Evolutionary conservation across 1,140 invertebrate genomes (phyloP).

Genomic region (Pissodes strobi): DNA sequence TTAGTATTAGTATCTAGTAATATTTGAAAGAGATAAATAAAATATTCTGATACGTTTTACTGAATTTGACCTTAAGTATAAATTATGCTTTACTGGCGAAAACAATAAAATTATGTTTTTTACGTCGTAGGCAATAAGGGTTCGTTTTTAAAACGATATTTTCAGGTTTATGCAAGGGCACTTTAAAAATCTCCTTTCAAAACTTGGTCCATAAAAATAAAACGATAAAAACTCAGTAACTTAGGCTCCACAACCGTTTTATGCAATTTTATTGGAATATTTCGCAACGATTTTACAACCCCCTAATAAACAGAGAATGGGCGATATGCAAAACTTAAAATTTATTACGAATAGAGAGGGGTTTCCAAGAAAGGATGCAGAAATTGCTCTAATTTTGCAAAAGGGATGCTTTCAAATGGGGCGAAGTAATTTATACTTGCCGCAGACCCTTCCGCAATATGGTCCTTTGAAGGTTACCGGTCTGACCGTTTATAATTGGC

Average conservation of each 20-base stretch:
- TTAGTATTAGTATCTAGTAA: no score
- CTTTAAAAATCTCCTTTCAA: no score
- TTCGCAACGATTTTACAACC: not conserved
- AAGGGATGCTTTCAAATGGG: conserved; percentile 17
- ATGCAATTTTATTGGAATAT: conserved; percentile 11
- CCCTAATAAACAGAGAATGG: conserved; percentile 1
- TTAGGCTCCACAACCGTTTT: not conserved
- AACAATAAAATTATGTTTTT: no score
- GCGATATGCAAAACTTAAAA: conserved; percentile 18
- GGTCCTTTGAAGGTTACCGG: conserved; percentile 14
- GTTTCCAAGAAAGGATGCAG: conserved; percentile 7
- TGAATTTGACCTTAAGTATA: no score
- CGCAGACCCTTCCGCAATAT: conserved; percentile 13
- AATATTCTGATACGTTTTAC: no score
- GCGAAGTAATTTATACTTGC: conserved; percentile 14
- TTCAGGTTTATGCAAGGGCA: no score
- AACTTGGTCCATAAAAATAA: no score
- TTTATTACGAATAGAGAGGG: conserved; percentile 10
- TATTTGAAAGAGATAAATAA: no score
- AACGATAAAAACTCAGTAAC: no score
- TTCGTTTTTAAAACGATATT: no score
- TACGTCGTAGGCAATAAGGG: no score
- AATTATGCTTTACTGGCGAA: no score
- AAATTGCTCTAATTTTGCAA: conserved; percentile 19
- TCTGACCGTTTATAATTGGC: conserved; percentile 12